Evolutionary conservation across 2,113 vertebrate species (phyloP).

Genomic region (Galbula dea): DNA sequence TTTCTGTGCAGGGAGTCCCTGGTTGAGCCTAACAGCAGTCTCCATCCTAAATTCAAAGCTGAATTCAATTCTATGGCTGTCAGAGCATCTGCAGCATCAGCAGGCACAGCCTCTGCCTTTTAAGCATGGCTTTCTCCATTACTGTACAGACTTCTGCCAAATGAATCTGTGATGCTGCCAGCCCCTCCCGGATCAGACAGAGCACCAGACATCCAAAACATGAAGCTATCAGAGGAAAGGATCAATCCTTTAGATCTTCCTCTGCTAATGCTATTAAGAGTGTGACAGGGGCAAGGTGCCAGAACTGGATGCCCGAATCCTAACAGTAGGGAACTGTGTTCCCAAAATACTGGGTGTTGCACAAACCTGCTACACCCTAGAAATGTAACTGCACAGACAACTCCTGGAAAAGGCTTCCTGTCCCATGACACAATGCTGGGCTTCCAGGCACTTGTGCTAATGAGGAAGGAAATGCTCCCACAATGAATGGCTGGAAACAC

Average conservation of each 20-base stretch:
- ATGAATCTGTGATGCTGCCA: not conserved
- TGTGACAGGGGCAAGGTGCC: not conserved
- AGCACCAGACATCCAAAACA: not conserved
- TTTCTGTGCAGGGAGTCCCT: not conserved
- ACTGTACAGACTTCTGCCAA: not conserved
- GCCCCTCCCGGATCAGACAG: conserved; percentile 35
- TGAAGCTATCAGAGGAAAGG: conserved; percentile 12
- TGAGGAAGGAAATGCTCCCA: conserved; percentile 7
- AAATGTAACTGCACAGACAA: not conserved
- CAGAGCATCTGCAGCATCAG: conserved; percentile 26
- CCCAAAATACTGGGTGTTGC: not conserved
- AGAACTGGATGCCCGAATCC: not conserved
- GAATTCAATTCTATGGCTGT: conserved; percentile 16
- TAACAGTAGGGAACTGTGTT: not conserved
- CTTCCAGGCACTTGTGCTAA: conserved; percentile 29
- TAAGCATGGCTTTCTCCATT: not conserved
- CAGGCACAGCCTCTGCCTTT: conserved; percentile 10
- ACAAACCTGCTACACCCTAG: not conserved
- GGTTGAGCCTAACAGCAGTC: not conserved
- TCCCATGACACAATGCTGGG: conserved; percentile 47
- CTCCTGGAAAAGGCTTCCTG: conserved; percentile 41
- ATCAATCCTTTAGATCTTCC: conserved; percentile 37
- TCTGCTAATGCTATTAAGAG: not conserved
- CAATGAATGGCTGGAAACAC: conserved; percentile 51
- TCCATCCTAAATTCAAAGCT: not conserved